Conservation (phyloP, 2,797 vertebrate genomes). For the Phalanger gymnotis region DNA sequence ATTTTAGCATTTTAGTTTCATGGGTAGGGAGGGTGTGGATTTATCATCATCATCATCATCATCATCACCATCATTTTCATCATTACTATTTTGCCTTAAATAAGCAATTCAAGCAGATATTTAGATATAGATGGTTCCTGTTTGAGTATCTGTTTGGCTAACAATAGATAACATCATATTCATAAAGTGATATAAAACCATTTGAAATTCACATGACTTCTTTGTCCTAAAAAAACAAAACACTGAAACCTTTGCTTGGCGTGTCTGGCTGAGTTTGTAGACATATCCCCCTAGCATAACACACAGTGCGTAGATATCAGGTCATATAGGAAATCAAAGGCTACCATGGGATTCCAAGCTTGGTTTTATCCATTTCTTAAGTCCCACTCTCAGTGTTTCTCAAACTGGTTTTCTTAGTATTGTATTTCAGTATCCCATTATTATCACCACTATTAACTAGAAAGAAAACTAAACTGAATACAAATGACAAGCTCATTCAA, state of each 20-base stretch:
- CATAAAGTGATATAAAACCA: neutral
- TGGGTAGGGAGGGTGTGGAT: neutral
- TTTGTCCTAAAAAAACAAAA: neutral
- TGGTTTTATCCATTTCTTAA: neutral
- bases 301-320: neutral
- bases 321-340: neutral
- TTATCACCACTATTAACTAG: neutral
- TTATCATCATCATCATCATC: neutral
- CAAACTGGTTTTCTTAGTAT: neutral
- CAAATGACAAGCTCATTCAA: neutral
- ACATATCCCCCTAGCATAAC: accelerated
- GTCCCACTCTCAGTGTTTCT: neutral
- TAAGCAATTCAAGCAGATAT: neutral
- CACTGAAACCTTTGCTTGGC: neutral
- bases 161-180: slow-evolving; percentile 1
- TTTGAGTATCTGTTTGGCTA: neutral
- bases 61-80: no score
- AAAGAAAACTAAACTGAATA: neutral
- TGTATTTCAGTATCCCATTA: neutral
- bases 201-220: slow-evolving; percentile 22
- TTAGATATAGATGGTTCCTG: slow-evolving; percentile 1
- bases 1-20: slow-evolving; percentile 14
- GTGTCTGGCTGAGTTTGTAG: neutral
- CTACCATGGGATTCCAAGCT: neutral
- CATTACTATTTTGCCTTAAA: neutral